These are phyloP conservation scores for Phthorimaea operculella DNA, from an alignment of 1,140 invertebrate genomes.

Conservation along the genomic window DNA sequence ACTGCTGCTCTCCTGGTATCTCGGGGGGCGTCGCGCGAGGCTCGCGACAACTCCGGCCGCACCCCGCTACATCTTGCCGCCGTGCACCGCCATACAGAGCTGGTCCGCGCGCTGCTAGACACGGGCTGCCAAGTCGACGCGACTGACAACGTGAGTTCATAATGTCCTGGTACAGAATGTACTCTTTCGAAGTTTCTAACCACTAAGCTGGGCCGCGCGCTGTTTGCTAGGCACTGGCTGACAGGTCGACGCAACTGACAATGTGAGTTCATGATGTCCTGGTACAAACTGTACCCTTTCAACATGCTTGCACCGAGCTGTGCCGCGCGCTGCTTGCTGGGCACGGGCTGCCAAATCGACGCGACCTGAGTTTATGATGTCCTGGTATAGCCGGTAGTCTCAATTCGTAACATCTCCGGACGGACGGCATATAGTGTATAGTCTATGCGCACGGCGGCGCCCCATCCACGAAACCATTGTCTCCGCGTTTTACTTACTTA, in stretches of 20 bases:
- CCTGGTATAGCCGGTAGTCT: no score
- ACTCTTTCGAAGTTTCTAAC: no score
- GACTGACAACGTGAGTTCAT: conserved; percentile 41
- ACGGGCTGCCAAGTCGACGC: conserved; percentile 70
- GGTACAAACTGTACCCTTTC: no score
- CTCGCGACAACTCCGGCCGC: conserved; percentile 80
- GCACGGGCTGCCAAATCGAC: conserved; percentile 70
- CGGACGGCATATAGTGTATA: no score
- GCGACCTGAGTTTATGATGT: conserved; percentile 30
- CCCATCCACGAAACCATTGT: no score
- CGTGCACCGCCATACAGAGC: conserved; percentile 78
- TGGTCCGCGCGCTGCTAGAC: conserved; percentile 77
- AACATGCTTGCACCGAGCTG: conserved; percentile 74
- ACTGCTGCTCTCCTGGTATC: conserved; percentile 74
- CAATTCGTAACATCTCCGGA: no score
- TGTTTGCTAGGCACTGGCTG: conserved; percentile 72
- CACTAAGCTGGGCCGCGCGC: conserved; percentile 77
- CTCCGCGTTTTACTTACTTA: no score
- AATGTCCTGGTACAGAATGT: no score
- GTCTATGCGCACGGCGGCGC: no score
- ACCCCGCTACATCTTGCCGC: conserved; percentile 85
- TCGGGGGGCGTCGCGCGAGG: conserved; percentile 69
- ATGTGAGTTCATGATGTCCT: conserved; percentile 35
- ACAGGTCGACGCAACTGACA: conserved; percentile 66
- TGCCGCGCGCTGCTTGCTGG: conserved; percentile 77